Conservation (phyloP, 2,797 vertebrate species). For the Phrynocephalus vlangalii region DNA sequence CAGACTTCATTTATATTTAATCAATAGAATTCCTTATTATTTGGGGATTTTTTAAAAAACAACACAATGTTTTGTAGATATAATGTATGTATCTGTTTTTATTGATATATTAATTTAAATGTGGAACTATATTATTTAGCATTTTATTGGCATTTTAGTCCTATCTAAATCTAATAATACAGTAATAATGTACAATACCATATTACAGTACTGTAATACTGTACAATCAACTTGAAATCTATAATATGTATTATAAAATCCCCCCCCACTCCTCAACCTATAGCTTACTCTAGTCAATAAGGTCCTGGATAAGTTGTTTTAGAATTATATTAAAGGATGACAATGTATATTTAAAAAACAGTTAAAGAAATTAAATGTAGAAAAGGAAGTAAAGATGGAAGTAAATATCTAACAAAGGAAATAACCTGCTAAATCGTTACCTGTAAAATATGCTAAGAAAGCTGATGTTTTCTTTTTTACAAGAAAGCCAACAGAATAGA, state of each 20-base stretch:
- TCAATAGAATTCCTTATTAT: not conserved
- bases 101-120: not conserved
- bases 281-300: not conserved
- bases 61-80: not conserved
- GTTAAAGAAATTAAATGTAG: not conserved
- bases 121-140: not conserved
- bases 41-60: not conserved
- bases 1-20: conserved; percentile 15
- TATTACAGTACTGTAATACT: too few relatives aligned
- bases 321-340: not conserved
- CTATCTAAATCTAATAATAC: not conserved
- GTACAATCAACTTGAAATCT: not conserved
- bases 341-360: not conserved
- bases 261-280: too few relatives aligned
- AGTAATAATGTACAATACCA: too few relatives aligned
- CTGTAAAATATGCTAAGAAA: not conserved
- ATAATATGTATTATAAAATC: not conserved
- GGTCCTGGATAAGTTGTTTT: not conserved
- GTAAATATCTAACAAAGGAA: not conserved
- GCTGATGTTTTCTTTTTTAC: not conserved
- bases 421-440: not conserved
- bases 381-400: not conserved
- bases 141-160: not conserved
- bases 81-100: not conserved
- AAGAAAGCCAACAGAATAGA: not conserved